A percentile compares a stretch with the other conserved stretches of the same genome.
Conservation (phyloP, 2,888 invertebrate species). For the Synergus laeviventris region DNA sequence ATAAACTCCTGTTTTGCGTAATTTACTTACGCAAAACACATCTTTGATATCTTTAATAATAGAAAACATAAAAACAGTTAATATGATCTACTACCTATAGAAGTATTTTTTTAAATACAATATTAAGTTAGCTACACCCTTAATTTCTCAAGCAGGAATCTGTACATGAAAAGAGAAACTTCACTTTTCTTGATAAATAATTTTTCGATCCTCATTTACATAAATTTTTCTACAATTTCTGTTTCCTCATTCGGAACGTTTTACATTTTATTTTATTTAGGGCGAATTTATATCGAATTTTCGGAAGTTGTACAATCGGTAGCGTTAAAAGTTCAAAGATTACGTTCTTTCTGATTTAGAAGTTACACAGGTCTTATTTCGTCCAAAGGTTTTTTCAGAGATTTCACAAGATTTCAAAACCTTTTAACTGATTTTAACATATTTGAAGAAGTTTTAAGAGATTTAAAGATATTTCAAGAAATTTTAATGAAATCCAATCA, state of each 20-base stretch:
- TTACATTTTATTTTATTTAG: neutral
- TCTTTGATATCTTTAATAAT: conserved; percentile 20
- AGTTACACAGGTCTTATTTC: too few relatives aligned
- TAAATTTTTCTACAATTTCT: neutral
- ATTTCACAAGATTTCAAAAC: too few relatives aligned
- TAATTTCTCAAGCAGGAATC: conserved; percentile 9
- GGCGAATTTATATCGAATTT: neutral
- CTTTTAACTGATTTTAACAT: too few relatives aligned
- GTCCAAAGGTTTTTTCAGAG: too few relatives aligned
- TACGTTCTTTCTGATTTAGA: neutral
- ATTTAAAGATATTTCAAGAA: too few relatives aligned
- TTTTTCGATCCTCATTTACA: neutral
- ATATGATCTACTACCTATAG: conserved; percentile 6
- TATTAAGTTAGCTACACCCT: conserved; percentile 30
- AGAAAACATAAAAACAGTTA: conserved; percentile 24
- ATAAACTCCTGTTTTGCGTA: neutral
- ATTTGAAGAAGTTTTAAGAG: too few relatives aligned
- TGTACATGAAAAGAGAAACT: conserved; percentile 14
- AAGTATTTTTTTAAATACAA: conserved; percentile 2
- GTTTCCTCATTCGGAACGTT: neutral
- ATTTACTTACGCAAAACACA: conserved; percentile 3
- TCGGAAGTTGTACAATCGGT: neutral
- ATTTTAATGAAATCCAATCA: too few relatives aligned
- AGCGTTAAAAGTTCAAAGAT: neutral
- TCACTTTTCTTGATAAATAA: conserved; percentile 19